Base-by-base conservation (phyloP, 37 sponge, comb jelly and placozoan genomes). In the Chondrilla cf. caribensis region DNA sequence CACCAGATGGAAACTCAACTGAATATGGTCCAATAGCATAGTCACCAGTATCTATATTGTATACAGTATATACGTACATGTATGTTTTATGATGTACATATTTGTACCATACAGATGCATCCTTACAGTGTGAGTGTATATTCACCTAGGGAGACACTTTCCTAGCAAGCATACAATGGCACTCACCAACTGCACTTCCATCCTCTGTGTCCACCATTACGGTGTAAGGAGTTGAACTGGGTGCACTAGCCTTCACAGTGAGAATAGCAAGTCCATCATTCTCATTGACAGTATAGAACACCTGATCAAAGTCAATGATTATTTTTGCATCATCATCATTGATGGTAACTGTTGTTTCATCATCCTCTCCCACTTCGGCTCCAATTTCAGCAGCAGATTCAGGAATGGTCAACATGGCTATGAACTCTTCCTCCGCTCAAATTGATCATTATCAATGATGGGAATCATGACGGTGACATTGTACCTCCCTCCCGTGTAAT, bases 391-490 rank as follows among this genome's bases (percentile, higher is more conserved):
- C 32, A 3, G 70, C 41, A 3, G 19, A 41, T 43, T 3, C 11
- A 26, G 31, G 70, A 0, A 41, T 38, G 15, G 24, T 28, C 35
- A 86, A 36, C 7, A n/a, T 70, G 14, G 42, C 72, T 18, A 38
- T 54, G 70, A 86, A 80, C 8, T 7, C 5, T 41, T 80, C 83
- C 41, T 65, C 43, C 38, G 17, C 40, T 87, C 87, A 19, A 28
- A 24, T 15, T 77, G 17, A 11, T 8, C n/a, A 40, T 87, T 83
- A 38, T 85, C 40, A 6, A 55, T 25, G 15, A 85, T 79, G 2
- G 3, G 2, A 66, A 21, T 78, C 0, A 28, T 0, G 7, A 85
- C 33, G 68, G 79, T 79, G n/a, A 85, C 17, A 51, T 15, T 54
- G 25, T 14, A 44, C 8, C 3, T 32, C 2, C n/a, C 70, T 29